Evolutionary conservation across 1,140 invertebrate genomes (phyloP).

Genomic region (Drosophila ironensis): DNA sequence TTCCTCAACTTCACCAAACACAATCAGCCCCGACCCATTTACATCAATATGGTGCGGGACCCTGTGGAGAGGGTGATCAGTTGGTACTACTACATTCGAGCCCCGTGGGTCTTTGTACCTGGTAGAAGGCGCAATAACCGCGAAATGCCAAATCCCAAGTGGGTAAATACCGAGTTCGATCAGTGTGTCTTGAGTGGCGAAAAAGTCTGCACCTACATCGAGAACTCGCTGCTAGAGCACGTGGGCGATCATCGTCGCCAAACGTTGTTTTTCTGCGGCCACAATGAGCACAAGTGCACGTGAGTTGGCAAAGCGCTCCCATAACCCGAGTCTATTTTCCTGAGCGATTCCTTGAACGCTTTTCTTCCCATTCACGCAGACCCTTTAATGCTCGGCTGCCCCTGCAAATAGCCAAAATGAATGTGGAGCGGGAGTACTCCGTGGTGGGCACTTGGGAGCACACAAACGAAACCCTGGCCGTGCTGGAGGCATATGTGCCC

Average conservation of each 20-base stretch:
- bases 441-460: conserved; percentile 94
- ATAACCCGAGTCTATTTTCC: not conserved
- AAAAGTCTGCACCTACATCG: conserved; percentile 89
- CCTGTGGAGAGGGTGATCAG: conserved; percentile 94
- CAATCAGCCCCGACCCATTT: conserved; percentile 90
- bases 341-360: not conserved
- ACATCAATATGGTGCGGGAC: conserved; percentile 94
- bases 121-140: conserved; percentile 85
- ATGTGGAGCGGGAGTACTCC: conserved; percentile 92
- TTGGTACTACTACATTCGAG: conserved; percentile 91
- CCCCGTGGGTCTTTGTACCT: conserved; percentile 86
- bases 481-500: conserved; percentile 92
- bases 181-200: conserved; percentile 91
- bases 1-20: conserved; percentile 86
- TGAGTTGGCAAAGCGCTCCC: conserved; percentile 46
- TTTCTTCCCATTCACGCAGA: conserved; percentile 82
- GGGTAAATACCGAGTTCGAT: conserved; percentile 90
- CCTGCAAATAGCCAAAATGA: conserved; percentile 90
- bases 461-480: conserved; percentile 91
- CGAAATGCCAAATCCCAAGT: conserved; percentile 90
- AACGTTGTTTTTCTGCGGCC: conserved; percentile 93
- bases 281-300: conserved; percentile 84
- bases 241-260: conserved; percentile 89
- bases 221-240: conserved; percentile 90
- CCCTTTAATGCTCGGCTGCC: conserved; percentile 92